A percentile compares a stretch with the other conserved stretches of the same genome.
Evolutionary conservation across 1,140 invertebrate genomes (phyloP).

Genomic region (Temnothorax curvispinosus): DNA sequence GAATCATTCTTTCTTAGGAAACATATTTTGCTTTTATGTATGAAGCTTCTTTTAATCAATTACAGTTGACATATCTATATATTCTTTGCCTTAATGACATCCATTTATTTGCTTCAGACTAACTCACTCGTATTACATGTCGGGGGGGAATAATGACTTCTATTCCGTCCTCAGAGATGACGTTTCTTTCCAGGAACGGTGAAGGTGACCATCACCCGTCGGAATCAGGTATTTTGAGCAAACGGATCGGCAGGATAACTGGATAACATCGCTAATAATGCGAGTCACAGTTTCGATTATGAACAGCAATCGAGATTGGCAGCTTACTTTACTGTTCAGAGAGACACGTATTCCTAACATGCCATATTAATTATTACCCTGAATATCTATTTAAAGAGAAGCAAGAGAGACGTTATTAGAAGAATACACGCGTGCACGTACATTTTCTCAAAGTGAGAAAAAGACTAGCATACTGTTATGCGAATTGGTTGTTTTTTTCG

Average conservation of each 20-base stretch:
- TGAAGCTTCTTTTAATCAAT: constrained; percentile 28
- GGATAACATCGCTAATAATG: constrained; percentile 38
- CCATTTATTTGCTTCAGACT: constrained; percentile 59
- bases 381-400: constrained; percentile 67
- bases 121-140: constrained; percentile 52
- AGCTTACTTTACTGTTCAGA: constrained; percentile 49
- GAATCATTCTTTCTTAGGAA: constrained; percentile 29
- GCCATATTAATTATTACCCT: constrained; percentile 63
- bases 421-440: background rate
- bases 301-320: constrained; percentile 18
- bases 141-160: background rate
- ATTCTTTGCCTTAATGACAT: constrained; percentile 31
- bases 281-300: background rate
- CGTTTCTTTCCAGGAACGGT: constrained; percentile 81
- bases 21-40: constrained; percentile 14
- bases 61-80: constrained; percentile 7
- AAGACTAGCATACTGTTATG: background rate
- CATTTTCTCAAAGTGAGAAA: background rate
- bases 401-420: constrained; percentile 36
- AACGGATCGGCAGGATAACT: constrained; percentile 27
- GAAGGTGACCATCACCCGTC: constrained; percentile 84
- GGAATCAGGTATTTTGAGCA: constrained; percentile 80
- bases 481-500: constrained; percentile 24
- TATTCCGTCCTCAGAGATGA: constrained; percentile 43
- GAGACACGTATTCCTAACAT: constrained; percentile 39